These are phyloP conservation scores for Phainopepla nitens DNA, from an alignment of 2,113 vertebrate genomes.

Conservation along the genomic window DNA sequence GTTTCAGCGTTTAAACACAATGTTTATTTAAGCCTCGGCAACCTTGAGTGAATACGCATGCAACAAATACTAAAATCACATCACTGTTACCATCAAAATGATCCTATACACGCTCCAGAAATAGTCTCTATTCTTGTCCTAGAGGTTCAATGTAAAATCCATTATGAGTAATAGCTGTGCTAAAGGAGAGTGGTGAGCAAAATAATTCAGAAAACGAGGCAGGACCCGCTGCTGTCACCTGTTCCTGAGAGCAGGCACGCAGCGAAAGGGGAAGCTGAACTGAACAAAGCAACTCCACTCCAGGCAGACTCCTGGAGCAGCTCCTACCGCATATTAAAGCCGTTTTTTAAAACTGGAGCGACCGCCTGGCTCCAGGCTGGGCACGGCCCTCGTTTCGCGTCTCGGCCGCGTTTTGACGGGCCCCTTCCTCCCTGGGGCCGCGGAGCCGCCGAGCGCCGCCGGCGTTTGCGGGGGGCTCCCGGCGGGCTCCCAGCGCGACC, in stretches of 20 bases:
- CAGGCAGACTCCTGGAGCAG: background rate
- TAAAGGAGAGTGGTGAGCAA: fast-evolving
- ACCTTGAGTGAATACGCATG: background rate
- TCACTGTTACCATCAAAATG: background rate
- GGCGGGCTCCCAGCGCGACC: background rate
- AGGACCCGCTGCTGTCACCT: background rate
- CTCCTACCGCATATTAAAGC: background rate
- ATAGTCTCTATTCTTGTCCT: background rate
- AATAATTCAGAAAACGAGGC: background rate
- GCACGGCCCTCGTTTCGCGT: background rate
- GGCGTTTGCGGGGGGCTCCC: background rate
- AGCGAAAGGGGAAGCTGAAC: background rate
- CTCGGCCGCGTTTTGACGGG: background rate
- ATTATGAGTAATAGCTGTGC: background rate
- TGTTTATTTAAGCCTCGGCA: background rate
- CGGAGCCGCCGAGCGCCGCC: background rate
- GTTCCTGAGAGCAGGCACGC: background rate
- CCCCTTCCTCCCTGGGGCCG: background rate
- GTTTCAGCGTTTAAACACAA: background rate
- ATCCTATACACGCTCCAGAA: background rate
- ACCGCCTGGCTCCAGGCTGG: background rate
- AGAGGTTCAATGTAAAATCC: background rate
- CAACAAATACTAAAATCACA: background rate
- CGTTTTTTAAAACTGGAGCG: background rate
- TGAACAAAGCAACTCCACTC: background rate